Conservation (phyloP, 1,140 invertebrate species). For the Neoseiulus cucumeris region DNA sequence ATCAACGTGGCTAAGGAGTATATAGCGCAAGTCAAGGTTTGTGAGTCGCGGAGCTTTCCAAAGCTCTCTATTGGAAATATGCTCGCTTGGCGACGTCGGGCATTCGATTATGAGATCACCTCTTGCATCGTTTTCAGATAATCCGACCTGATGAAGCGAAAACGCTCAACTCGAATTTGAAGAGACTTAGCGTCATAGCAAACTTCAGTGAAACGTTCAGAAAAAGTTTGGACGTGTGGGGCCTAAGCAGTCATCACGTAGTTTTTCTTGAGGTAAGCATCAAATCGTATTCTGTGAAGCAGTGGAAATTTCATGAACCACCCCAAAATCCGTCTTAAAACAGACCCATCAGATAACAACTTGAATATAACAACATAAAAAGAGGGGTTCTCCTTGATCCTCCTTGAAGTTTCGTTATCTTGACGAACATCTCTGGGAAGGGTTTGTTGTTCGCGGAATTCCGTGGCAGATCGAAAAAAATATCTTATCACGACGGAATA, state of each 20-base stretch:
- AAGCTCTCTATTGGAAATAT: not conserved
- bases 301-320: no score
- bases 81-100: not conserved
- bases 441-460: no score
- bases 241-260: slow-evolving; percentile 19
- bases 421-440: no score
- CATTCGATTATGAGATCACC: not conserved
- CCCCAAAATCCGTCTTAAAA: no score
- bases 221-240: slow-evolving; percentile 22
- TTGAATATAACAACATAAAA: no score
- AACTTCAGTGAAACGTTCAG: not conserved
- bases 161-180: not conserved
- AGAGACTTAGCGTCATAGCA: not conserved
- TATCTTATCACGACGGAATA: no score
- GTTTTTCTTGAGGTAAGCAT: slow-evolving; percentile 3
- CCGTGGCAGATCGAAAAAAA: no score
- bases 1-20: not conserved
- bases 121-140: not conserved
- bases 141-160: not conserved
- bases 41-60: not conserved
- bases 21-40: not conserved
- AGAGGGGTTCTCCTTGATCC: no score
- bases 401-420: no score
- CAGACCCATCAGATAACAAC: no score
- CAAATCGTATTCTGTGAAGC: no score